These are phyloP conservation scores for Megalops cyprinoides DNA, from an alignment of 2,797 vertebrate species.

Conservation along the genomic window DNA sequence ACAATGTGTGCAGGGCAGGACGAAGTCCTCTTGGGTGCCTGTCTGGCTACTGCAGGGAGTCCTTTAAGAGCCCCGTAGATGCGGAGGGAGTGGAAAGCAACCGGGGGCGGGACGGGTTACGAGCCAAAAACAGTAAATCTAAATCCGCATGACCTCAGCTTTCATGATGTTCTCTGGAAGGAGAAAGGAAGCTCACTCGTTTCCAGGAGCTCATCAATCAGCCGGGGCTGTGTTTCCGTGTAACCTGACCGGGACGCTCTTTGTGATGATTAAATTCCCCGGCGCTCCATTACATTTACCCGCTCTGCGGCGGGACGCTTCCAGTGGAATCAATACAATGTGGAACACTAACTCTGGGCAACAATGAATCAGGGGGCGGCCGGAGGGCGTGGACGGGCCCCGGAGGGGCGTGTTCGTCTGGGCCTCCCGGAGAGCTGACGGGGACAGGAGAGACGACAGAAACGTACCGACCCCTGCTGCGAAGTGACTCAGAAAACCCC, in stretches of 20 bases:
- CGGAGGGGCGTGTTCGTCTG: not conserved
- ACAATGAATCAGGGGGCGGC: not conserved
- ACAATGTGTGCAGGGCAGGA: conserved; percentile 2
- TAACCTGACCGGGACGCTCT: not conserved
- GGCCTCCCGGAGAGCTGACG: not conserved
- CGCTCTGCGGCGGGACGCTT: not conserved
- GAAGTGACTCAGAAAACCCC: conserved; percentile 43
- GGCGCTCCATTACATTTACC: not conserved
- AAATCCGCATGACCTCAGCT: too few species aligned
- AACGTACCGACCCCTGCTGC: conserved; percentile 29
- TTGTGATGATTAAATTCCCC: conserved; percentile 17
- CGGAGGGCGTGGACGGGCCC: not conserved
- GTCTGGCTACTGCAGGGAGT: not conserved
- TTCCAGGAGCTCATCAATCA: not conserved
- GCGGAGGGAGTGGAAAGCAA: not conserved
- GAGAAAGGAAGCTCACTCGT: not conserved
- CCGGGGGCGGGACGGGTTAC: not conserved
- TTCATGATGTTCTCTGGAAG: not conserved
- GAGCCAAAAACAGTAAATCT: conserved; percentile 6
- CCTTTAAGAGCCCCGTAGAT: not conserved
- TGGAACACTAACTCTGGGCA: not conserved
- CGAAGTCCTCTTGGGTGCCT: not conserved
- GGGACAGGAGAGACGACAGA: not conserved
- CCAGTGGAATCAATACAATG: not conserved
- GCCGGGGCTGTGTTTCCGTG: not conserved